Conservation (phyloP, 2,797 vertebrate genomes). For the Acanthornis magna region DNA sequence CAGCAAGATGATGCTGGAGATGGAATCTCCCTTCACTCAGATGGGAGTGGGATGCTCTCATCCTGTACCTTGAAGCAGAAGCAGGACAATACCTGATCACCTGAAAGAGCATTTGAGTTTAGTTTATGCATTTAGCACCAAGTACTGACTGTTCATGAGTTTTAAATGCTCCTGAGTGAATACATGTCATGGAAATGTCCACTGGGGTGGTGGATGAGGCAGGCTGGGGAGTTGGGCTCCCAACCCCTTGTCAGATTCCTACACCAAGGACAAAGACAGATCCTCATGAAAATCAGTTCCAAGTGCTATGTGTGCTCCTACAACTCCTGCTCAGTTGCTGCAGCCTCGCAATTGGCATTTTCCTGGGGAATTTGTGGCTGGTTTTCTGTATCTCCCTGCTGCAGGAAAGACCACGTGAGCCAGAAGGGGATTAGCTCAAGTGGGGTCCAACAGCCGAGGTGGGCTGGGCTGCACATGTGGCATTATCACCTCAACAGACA, state of each 20-base stretch:
- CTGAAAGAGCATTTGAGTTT: neutral
- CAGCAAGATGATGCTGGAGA: neutral
- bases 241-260: neutral
- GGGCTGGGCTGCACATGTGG: neutral
- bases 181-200: neutral
- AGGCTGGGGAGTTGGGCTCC: neutral
- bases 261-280: neutral
- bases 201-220: neutral
- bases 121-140: neutral
- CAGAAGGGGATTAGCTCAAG: neutral
- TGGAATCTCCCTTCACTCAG: neutral
- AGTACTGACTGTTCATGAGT: fast-evolving
- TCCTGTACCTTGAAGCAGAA: neutral
- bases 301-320: fast-evolving
- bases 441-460: neutral
- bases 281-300: neutral
- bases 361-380: neutral
- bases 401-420: neutral
- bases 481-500: neutral
- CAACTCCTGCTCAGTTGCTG: neutral
- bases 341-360: neutral
- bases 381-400: neutral
- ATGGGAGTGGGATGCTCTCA: fast-evolving
- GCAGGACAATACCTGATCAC: neutral
- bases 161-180: neutral